Evolutionary conservation across 2,797 vertebrate species (phyloP), one percentile per base, ranked within the genome.

Genomic region (Alauda arvensis): DNA sequence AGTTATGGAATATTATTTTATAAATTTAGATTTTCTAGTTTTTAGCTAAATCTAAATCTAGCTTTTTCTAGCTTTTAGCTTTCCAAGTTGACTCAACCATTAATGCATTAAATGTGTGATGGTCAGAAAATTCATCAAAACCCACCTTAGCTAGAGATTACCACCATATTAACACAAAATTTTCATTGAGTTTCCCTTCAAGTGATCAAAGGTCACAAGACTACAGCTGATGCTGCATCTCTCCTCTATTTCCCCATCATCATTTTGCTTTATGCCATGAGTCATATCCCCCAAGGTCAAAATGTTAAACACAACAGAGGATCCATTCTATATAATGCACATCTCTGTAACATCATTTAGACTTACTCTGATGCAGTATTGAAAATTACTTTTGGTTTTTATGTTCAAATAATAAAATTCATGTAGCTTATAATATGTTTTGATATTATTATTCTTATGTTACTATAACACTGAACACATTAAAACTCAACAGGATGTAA

Each of bases 341-440:
- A 70, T 10, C 62, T 62, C 51, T 71, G 55, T 60, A 75, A 72
- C 23, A 56, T n/a, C 79, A 80, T 66, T 91, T 66, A 93, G 77
- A 75, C 23, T 71, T 72, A 42, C 55, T 77, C 48, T 86, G 82
- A 76, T 49, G 52, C 48, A 77, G 81, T 87, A 46, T 6, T 83
- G 29, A 57, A 83, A 92, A 92, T 83, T 69, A 69, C n/a, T 68
- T 88, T 65, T 28, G n/a, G 1, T 71, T 88, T 88, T 37, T 77
- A 80, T 18, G 48, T 69, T 91, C 74, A 75, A 83, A 76, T 61
- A 88, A 77, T 83, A 87, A 91, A 80, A 94, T 66, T 57, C 33
- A 65, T 77, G 72, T 75, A 31, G 62, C 78, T 94, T 87, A 88
- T 89, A 72, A 85, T 40, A 79, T 55, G 37, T 21, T 53, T 91